Percentiles rank a stretch among this genome's conserved stretches.
Evolutionary conservation across 2,797 vertebrate genomes (phyloP).

Genomic region (Molothrus aeneus): DNA sequence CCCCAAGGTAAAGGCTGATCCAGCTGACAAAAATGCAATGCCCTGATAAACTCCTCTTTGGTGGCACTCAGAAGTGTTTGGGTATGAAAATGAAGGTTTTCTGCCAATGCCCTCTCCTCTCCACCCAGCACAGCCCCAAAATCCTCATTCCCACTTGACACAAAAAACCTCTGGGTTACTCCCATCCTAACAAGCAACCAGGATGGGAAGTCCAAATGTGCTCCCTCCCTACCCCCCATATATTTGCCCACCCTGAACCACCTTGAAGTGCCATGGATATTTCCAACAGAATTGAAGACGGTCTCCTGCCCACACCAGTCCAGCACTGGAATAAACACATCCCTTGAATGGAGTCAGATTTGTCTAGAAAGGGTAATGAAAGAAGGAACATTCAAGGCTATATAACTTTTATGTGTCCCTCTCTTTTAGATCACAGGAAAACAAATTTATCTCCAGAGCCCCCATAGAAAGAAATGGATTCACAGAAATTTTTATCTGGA

Average conservation of each 20-base stretch:
- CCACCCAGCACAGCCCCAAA: neutral
- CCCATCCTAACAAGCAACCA: neutral
- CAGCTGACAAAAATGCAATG: neutral
- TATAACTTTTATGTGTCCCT: neutral
- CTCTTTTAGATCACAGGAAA: neutral
- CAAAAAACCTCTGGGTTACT: neutral
- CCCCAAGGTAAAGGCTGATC: neutral
- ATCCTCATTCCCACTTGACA: neutral
- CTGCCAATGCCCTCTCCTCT: neutral
- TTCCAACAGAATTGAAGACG: neutral
- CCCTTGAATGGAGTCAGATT: neutral
- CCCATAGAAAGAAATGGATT: neutral
- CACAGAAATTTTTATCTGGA: neutral
- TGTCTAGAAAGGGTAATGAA: neutral
- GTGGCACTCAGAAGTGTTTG: neutral
- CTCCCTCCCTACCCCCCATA: too few relatives aligned
- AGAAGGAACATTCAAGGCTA: neutral
- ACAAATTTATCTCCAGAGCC: neutral
- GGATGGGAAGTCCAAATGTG: neutral
- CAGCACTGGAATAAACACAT: constrained; percentile 60
- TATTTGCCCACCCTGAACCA: neutral
- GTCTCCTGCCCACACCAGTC: neutral
- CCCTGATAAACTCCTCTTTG: neutral
- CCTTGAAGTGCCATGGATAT: neutral
- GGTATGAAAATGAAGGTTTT: neutral